Evolutionary conservation across 2,888 invertebrate genomes (phyloP).

Genomic region (Epinotia brunnichana): DNA sequence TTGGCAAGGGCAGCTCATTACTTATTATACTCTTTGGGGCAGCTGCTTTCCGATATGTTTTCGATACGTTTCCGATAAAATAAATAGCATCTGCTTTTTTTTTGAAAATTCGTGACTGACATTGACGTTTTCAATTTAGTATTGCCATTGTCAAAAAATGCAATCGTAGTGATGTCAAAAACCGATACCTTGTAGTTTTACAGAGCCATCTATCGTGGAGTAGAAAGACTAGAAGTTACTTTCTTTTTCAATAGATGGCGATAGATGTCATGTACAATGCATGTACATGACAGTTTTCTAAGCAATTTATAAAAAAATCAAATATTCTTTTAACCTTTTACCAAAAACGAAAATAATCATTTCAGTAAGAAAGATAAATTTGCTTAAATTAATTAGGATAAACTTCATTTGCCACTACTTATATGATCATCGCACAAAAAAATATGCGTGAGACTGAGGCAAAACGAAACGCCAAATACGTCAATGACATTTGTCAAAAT

Average conservation of each 20-base stretch:
- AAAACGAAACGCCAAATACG: not conserved
- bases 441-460: not conserved
- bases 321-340: not conserved
- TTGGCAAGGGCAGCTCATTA: not conserved
- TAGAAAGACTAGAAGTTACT: not conserved
- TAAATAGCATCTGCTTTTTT: not conserved
- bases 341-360: too few species aligned
- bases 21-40: too few species aligned
- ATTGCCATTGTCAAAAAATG: slow-evolving; percentile 11
- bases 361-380: too few species aligned
- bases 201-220: slow-evolving; percentile 18
- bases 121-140: not conserved
- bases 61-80: not conserved
- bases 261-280: not conserved
- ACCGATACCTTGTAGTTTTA: not conserved
- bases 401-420: too few species aligned
- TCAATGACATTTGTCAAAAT: not conserved
- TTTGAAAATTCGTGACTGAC: slow-evolving; percentile 31
- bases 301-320: not conserved
- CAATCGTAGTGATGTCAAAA: not conserved
- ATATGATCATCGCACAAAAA: not conserved
- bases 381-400: too few species aligned
- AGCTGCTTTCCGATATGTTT: too few species aligned
- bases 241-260: not conserved
- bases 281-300: not conserved